Evolutionary conservation across 2,888 invertebrate species (phyloP), one percentile per base, ranked within the genome.

Genomic region (Noctua janthe): DNA sequence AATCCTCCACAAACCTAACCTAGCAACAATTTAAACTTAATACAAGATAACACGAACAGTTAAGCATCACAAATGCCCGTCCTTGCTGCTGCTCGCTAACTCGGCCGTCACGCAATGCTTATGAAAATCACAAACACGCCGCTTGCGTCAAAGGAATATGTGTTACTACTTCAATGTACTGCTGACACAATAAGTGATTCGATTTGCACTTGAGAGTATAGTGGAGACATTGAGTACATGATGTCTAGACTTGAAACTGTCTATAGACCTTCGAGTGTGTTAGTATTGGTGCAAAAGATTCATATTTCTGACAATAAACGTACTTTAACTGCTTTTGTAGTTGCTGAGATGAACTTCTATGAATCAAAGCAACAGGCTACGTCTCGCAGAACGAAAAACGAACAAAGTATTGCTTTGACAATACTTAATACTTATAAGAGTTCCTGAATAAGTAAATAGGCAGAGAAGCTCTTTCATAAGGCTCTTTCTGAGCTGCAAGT

Each of bases 121-220:
- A 90, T 91, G 83, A 89, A 74, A 79, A 85, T 79, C 76, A 81
- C 90, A 91, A 90, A 91, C 80, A 91, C 64, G 35, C 64, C 71
- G n/a, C n/a, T 85, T 86, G 87, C 86, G 86, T 86, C 86, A 88
- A 86, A 78, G 86, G 82, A 69, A 66, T 80, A 80, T 81, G 51
- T 78, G 73, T 74, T 71, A 49, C 59, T 73, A 74, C 72, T 82
- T 71, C 76, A 82, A 69, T 86, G 76, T 78, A 66, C 74, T 66
- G 77, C 73, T 62, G 83, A 23, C 51, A 87, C 66, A 85, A 80
- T 80, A 87, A 67, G 74, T 82, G 77, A 78, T 85, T 85, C 73
- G 88, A 84, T 75, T 74, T 67, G 78, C 87, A 67, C 71, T 43
- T 72, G 15, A 83, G 39, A 23, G 49, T 74, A 82, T 84, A 83